Evolutionary conservation across 2,113 vertebrate genomes (phyloP).

Genomic region (Cavia aperea): DNA sequence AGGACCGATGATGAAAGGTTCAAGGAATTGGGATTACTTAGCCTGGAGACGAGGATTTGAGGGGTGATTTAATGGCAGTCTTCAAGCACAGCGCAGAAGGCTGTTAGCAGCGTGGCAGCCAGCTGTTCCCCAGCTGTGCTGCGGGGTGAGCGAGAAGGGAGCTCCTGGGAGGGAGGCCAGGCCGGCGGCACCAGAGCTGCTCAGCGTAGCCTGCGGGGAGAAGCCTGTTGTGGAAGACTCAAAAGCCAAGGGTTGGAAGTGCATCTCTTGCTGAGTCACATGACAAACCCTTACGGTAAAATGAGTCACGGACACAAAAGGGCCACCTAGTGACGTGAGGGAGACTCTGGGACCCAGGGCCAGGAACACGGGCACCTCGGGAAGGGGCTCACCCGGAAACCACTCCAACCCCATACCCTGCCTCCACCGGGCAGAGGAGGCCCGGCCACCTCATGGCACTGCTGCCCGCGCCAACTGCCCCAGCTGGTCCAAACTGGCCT

Average conservation of each 20-base stretch:
- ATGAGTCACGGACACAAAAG: not conserved
- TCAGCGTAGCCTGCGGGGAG: not conserved
- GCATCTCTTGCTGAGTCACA: not conserved
- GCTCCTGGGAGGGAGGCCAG: not conserved
- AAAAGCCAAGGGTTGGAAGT: not conserved
- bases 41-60: slow-evolving; percentile 53
- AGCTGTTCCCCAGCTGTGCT: slow-evolving; percentile 64
- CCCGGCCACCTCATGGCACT: not conserved
- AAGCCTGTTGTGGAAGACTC: not conserved
- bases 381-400: not conserved
- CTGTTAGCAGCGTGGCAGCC: slow-evolving; percentile 34
- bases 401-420: not conserved
- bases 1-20: slow-evolving; percentile 67
- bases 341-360: not conserved
- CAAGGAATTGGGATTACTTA: slow-evolving; percentile 58
- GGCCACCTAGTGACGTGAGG: fast-evolving
- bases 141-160: not conserved
- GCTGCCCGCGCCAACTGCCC: not conserved
- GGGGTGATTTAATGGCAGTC: slow-evolving; percentile 58
- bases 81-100: slow-evolving; percentile 39
- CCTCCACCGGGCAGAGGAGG: too few relatives aligned
- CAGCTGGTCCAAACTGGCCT: not conserved
- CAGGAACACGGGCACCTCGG: not conserved
- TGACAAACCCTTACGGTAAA: not conserved
- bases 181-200: not conserved